These are phyloP conservation scores for Cepaea nemoralis DNA, from an alignment of 1,140 invertebrate genomes.

Conservation along the genomic window DNA sequence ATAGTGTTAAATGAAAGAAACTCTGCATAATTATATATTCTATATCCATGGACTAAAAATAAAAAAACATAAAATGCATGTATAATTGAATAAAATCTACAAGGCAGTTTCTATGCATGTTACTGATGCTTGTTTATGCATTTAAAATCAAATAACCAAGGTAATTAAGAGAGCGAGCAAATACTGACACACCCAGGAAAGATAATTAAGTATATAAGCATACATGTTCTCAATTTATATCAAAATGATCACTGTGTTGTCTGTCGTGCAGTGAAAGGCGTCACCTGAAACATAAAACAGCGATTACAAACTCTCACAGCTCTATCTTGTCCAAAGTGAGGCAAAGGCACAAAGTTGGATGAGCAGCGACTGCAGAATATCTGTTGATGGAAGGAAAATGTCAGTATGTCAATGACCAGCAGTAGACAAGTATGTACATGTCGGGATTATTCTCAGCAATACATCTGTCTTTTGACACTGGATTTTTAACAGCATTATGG, in stretches of 20 bases:
- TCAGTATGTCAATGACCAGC: neutral
- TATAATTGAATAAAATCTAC: neutral
- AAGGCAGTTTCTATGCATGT: neutral
- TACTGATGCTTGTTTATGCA: neutral
- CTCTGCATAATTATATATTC: neutral
- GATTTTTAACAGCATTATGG: no score
- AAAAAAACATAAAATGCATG: neutral
- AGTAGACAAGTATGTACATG: no score
- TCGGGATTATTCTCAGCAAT: no score
- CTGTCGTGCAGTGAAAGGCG: constrained; percentile 63
- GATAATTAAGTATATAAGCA: neutral
- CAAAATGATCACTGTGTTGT: constrained; percentile 3
- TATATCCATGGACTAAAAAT: neutral
- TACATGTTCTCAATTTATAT: neutral
- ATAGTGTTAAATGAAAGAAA: neutral
- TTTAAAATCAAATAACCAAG: neutral
- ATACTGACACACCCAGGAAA: neutral
- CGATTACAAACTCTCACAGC: constrained; percentile 94
- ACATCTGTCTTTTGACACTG: no score
- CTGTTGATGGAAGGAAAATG: constrained; percentile 69
- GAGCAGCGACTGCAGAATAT: constrained; percentile 95
- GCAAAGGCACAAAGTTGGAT: constrained; percentile 90
- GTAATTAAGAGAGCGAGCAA: neutral
- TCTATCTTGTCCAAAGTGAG: constrained; percentile 90
- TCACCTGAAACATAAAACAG: constrained; percentile 79